Base-by-base conservation (phyloP, 2,888 invertebrate genomes). In the Matsumyia berberina region DNA sequence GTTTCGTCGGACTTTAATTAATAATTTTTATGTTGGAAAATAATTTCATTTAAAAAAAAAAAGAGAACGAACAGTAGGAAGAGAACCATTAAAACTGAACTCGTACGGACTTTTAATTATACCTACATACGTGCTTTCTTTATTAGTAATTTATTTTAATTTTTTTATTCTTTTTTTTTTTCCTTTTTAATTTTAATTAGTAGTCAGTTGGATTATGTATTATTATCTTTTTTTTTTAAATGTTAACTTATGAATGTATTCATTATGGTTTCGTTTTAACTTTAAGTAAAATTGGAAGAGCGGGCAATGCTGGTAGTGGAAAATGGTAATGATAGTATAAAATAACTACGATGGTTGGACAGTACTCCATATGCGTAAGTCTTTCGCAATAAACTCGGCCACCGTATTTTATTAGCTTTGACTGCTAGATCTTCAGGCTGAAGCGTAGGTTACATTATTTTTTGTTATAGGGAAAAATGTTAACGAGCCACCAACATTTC, bases 71-170 rank as follows among this genome's bases (percentile, higher is more conserved):
- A n/a, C n/a, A 70, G 37, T 62, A 62, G 62, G 57, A 67, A 53
- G 67, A 29, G 66, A 73, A 74, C 80, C 85, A 85, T 85, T 80
- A 80, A 85, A 66, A 80, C 80, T 85, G 85, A 80, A 76, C 85
- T 80, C 85, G 83, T 85, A 85, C 53, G 39, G 57, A 80, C 58
- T 80, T 76, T 78, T 66, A 70, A 80, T 85, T 58, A 70, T 70
- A 55, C 64, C 44, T 74, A 73, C 69, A 70, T 64, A 39, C 70
- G 44, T 39, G 57, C 60, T n/a, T 53, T 53, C 12, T n/a, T 39
- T 62, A 46, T 62, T 42, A 37, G 35, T 62, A 15, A 44, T 46
- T 44, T 17, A 6, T 15, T 49, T 44, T 12, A 33, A 7, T 17
- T 49, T 11, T 62, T 33, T 73, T 12, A 11, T 8, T 24, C 66